Evolutionary conservation across 1,140 invertebrate genomes (phyloP).

Genomic region (Drosophila ogumai): DNA sequence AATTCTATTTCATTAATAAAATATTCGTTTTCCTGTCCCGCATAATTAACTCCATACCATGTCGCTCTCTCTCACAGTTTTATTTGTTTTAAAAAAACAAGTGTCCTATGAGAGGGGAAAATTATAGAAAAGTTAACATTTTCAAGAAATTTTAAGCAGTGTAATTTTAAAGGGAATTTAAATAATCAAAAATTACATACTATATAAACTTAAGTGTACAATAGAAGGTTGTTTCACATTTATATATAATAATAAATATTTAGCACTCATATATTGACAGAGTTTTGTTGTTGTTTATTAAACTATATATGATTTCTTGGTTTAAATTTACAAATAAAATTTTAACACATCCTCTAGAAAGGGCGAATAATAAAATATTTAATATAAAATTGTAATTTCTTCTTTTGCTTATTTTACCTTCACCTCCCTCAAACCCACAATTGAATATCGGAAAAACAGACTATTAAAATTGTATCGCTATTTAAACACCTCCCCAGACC

Average conservation of each 20-base stretch:
- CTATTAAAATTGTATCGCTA: conserved; percentile 12
- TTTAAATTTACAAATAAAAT: not conserved
- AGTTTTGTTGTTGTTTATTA: too few species aligned
- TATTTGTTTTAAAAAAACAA: conserved; percentile 14
- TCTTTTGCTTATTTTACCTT: not conserved
- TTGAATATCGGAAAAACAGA: not conserved
- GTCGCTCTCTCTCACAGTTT: conserved; percentile 3
- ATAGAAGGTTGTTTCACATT: not conserved
- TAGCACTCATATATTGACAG: too few species aligned
- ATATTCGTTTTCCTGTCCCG: conserved; percentile 32
- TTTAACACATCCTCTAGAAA: not conserved
- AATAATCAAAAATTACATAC: not conserved
- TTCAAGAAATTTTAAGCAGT: not conserved
- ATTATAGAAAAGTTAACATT: not conserved
- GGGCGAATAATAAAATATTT: too few species aligned
- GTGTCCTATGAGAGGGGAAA: not conserved
- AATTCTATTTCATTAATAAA: conserved; percentile 49
- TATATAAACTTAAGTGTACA: not conserved
- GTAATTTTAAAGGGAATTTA: not conserved
- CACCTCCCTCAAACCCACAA: too few species aligned
- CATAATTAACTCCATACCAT: conserved; percentile 37
- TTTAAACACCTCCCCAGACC: conserved; percentile 4
- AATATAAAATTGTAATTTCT: not conserved
- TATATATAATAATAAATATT: not conserved
- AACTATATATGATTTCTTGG: not conserved